phyloP scores from a whole-genome alignment of 1,140 invertebrate species.

The Aphelenchoides fujianensis region DNA sequence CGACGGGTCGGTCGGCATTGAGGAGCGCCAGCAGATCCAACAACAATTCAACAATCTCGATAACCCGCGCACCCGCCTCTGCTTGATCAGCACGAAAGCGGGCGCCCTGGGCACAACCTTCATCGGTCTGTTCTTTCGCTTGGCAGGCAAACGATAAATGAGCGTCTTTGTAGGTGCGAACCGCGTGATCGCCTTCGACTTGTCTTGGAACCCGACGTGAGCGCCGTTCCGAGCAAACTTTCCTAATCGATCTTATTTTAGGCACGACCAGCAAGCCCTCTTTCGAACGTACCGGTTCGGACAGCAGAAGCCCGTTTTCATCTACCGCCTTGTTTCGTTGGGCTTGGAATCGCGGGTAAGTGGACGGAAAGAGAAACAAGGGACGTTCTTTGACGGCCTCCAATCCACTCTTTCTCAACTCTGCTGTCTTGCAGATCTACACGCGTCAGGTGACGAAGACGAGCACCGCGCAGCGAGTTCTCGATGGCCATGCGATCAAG shows the following conservation, averaged over 20 bases:
- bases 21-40: conserved; percentile 49
- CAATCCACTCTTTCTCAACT: no score
- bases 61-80: conserved; percentile 69
- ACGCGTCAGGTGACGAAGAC: no score
- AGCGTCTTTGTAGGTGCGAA: conserved; percentile 91
- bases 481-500: conserved; percentile 95
- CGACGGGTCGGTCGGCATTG: conserved; percentile 24
- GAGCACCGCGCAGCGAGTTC: conserved; percentile 85
- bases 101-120: conserved; percentile 93
- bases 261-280: conserved; percentile 80
- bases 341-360: no score
- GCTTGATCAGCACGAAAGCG: conserved; percentile 90
- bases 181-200: conserved; percentile 93
- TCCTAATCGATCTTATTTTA: background rate
- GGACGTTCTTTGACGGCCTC: no score
- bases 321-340: no score
- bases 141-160: no score
- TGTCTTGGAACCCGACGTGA: conserved; percentile 97
- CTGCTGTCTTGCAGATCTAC: no score
- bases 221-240: no score
- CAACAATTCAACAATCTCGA: conserved; percentile 48
- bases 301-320: conserved; percentile 87
- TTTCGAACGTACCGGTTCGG: conserved; percentile 83
- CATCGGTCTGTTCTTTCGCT: no score
- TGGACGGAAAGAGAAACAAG: no score